A percentile compares a stretch with the other conserved stretches of the same genome.
phyloP scores from a whole-genome alignment of 2,888 invertebrate species.

The Arenicola marina region DNA sequence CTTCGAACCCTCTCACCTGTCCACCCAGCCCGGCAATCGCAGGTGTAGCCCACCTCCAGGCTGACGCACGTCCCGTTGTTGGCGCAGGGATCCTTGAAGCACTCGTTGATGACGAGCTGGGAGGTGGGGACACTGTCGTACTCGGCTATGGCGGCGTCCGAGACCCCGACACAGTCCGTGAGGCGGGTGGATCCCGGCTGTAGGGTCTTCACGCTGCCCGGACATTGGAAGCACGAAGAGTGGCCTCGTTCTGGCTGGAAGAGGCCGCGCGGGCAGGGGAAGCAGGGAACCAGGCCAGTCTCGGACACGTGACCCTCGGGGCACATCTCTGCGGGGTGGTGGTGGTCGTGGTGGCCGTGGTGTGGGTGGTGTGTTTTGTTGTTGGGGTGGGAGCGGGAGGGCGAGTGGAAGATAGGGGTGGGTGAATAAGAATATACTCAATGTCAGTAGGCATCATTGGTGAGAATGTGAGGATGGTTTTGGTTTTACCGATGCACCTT shows the following conservation, averaged over 20 bases:
- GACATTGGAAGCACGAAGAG: conserved; percentile 62
- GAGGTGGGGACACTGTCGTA: conserved; percentile 14
- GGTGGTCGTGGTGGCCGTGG: no score
- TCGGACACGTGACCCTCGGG: conserved; percentile 65
- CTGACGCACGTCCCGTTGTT: conserved; percentile 61
- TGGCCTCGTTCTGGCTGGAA: conserved; percentile 61
- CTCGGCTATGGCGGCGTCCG: background rate
- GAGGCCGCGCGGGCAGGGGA: conserved; percentile 65
- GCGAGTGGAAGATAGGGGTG: no score
- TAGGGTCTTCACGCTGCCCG: conserved; percentile 41
- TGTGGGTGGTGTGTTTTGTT: no score
- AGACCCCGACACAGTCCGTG: conserved; percentile 45
- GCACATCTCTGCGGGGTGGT: conserved; percentile 67
- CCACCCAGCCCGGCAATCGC: conserved; percentile 77
- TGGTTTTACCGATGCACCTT: no score
- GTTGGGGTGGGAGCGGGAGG: no score
- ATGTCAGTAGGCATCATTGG: no score
- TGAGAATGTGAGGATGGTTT: no score
- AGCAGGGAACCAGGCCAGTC: conserved; percentile 67
- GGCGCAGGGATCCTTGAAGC: conserved; percentile 64
- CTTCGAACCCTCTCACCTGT: conserved; percentile 17
- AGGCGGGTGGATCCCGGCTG: conserved; percentile 41
- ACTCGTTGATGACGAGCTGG: conserved; percentile 60
- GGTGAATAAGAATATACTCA: no score
- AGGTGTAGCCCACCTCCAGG: conserved; percentile 67